phyloP scores from a whole-genome alignment of 1,140 invertebrate species.

The Macrotrachela quadricornifera region DNA sequence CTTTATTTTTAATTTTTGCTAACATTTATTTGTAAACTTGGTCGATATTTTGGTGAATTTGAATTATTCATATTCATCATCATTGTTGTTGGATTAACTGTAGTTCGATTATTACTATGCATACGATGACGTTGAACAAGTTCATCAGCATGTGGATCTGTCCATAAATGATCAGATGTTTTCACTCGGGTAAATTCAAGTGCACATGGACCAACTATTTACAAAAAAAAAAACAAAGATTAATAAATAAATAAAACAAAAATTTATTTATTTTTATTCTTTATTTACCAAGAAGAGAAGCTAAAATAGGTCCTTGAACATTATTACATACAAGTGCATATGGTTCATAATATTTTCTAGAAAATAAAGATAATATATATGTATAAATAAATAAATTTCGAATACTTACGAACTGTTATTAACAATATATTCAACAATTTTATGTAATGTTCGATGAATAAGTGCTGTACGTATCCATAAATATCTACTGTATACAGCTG shows the following conservation, averaged over 20 bases:
- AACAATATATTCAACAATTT: conserved; percentile 65
- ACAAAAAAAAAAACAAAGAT: no score
- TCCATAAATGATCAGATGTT: conserved; percentile 66
- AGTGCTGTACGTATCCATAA: conserved; percentile 70
- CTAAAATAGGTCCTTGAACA: conserved; percentile 69
- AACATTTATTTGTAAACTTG: background rate
- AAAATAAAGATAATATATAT: conserved; percentile 55
- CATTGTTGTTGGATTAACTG: conserved; percentile 15
- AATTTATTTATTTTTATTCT: no score
- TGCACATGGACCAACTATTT: conserved; percentile 66
- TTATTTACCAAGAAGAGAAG: conserved; percentile 38
- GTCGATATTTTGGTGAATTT: background rate
- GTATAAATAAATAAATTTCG: background rate
- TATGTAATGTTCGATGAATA: conserved; percentile 60
- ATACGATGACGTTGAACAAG: conserved; percentile 58
- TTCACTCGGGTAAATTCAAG: conserved; percentile 69
- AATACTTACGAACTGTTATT: conserved; percentile 32
- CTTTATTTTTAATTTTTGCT: background rate
- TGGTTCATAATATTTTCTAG: conserved; percentile 57
- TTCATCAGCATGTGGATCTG: conserved; percentile 69
- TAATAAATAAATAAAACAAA: no score
- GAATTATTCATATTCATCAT: conserved; percentile 14
- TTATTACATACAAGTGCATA: conserved; percentile 64
- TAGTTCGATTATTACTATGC: conserved; percentile 17
- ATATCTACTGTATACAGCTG: conserved; percentile 37